Conservation (phyloP, 2,888 invertebrate species). For the Ectobius pallidus region DNA sequence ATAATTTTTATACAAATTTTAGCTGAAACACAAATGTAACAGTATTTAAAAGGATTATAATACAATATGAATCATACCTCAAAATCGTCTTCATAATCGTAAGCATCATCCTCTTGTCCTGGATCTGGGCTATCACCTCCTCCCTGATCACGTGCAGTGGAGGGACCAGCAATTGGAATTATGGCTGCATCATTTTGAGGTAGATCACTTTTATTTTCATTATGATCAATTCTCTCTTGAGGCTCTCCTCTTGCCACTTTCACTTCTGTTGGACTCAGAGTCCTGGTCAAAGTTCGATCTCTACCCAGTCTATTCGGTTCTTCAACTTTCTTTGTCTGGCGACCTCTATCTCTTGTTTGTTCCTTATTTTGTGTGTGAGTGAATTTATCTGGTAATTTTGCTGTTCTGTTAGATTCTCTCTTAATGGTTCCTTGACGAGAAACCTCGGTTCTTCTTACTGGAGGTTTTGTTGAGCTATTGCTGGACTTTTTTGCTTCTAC, state of each 20-base stretch:
- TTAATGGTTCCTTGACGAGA: background rate
- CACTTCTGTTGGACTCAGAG: conserved; percentile 52
- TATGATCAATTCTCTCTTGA: background rate
- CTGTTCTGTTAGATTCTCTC: background rate
- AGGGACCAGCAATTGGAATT: background rate
- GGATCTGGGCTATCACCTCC: background rate
- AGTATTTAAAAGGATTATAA: too few relatives aligned
- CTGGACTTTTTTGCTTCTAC: background rate
- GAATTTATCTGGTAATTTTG: background rate
- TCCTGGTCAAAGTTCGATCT: conserved; percentile 49
- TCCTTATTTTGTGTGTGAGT: background rate
- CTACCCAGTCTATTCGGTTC: conserved; percentile 26
- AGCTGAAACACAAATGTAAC: too few relatives aligned
- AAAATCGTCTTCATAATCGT: conserved; percentile 58
- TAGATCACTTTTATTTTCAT: background rate
- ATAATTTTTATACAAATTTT: too few relatives aligned
- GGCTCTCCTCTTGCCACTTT: conserved; percentile 42
- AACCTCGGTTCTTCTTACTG: background rate
- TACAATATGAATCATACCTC: conserved; percentile 54
- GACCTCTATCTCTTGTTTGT: background rate
- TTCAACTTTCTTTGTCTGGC: background rate
- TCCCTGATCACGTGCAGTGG: background rate
- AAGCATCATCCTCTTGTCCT: conserved; percentile 44
- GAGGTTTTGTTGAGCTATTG: background rate
- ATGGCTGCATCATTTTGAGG: background rate